Conservation (phyloP, 2,888 invertebrate genomes). For the Endomychus coccineus region DNA sequence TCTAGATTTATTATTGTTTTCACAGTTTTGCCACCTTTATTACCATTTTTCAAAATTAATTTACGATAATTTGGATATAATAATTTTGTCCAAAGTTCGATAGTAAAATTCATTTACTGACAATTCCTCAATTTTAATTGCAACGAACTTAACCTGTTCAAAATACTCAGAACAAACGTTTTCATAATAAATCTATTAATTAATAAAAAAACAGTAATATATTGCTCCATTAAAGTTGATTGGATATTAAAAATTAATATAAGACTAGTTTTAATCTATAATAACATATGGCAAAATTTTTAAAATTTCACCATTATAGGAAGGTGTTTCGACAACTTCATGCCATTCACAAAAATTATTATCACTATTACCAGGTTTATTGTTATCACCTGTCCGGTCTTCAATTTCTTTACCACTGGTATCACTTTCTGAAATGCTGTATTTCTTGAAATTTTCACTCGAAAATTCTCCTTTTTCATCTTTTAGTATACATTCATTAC, state of each 20-base stretch:
- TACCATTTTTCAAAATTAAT: no score
- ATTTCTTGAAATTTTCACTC: conserved; percentile 40
- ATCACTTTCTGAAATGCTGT: conserved; percentile 39
- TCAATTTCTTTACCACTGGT: conserved; percentile 18
- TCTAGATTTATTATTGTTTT: no score
- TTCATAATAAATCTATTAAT: no score
- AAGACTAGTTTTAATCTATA: conserved; percentile 61
- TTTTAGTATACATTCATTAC: conserved; percentile 35
- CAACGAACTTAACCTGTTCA: no score
- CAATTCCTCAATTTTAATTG: no score
- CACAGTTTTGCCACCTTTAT: no score
- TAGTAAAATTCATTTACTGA: no score
- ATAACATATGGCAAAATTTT: conserved; percentile 95
- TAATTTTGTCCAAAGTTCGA: no score
- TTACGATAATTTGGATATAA: no score
- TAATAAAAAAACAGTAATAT: no score
- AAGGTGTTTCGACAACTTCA: conserved; percentile 68
- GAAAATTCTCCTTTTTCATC: conserved; percentile 28
- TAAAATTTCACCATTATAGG: conserved; percentile 71
- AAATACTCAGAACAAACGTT: no score
- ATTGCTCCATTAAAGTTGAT: no score
- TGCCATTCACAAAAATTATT: conserved; percentile 84
- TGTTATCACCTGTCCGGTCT: conserved; percentile 17
- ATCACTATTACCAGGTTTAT: conserved; percentile 11
- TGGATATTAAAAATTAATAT: conserved; percentile 7